These are phyloP conservation scores for Onchidella celtica DNA, from an alignment of 2,888 invertebrate genomes.

Conservation along the genomic window DNA sequence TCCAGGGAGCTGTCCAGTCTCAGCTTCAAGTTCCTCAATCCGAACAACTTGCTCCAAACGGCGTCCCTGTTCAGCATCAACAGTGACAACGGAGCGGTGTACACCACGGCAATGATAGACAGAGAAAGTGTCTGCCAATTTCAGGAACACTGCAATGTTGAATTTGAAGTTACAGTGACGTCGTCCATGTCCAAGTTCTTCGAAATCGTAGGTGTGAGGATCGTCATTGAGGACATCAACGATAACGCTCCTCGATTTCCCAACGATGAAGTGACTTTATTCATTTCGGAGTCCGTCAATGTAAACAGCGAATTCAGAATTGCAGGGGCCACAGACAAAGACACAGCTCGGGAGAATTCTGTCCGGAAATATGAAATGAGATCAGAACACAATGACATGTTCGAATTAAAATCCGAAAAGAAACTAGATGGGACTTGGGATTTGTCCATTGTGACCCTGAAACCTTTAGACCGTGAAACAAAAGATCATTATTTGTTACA, in stretches of 20 bases:
- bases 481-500: slow-evolving; percentile 59
- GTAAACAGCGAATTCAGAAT: slow-evolving; percentile 53
- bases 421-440: slow-evolving; percentile 63
- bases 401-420: slow-evolving; percentile 55
- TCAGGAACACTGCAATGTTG: slow-evolving; percentile 57
- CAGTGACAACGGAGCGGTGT: slow-evolving; percentile 60
- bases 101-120: slow-evolving; percentile 62
- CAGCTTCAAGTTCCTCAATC: slow-evolving; percentile 55
- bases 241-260: slow-evolving; percentile 58
- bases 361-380: slow-evolving; percentile 55
- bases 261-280: slow-evolving; percentile 49
- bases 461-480: slow-evolving; percentile 65
- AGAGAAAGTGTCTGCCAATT: slow-evolving; percentile 63
- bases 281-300: slow-evolving; percentile 54
- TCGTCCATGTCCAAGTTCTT: slow-evolving; percentile 53
- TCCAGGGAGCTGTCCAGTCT: slow-evolving; percentile 43
- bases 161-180: slow-evolving; percentile 59
- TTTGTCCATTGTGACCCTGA: slow-evolving; percentile 60
- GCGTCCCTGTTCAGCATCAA: slow-evolving; percentile 61
- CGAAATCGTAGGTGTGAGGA: slow-evolving; percentile 55
- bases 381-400: slow-evolving; percentile 50
- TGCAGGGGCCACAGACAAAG: slow-evolving; percentile 54
- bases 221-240: slow-evolving; percentile 58
- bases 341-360: slow-evolving; percentile 52
- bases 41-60: slow-evolving; percentile 49